Percentiles rank a stretch among this genome's conserved stretches.
Conservation (phyloP, 2,797 vertebrate genomes). For the Thaleichthys pacificus region DNA sequence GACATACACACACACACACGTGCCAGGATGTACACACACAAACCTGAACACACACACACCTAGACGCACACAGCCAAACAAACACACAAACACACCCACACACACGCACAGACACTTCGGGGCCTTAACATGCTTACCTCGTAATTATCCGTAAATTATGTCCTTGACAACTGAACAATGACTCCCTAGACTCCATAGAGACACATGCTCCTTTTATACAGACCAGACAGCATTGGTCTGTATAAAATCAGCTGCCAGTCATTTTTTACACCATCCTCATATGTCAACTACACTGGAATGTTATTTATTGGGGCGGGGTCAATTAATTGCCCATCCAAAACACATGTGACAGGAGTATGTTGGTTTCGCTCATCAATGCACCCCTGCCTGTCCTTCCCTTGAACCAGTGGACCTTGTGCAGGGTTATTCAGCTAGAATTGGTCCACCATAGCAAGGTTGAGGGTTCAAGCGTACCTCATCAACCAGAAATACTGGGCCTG, state of each 20-base stretch:
- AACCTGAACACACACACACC: slow-evolving; percentile 1
- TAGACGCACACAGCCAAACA: not conserved
- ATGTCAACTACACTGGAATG: not conserved
- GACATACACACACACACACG: slow-evolving; percentile 1
- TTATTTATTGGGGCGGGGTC: not conserved
- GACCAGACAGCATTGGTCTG: not conserved
- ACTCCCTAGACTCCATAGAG: not conserved
- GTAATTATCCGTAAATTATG: slow-evolving; percentile 1
- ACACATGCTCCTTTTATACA: not conserved
- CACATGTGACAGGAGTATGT: not conserved
- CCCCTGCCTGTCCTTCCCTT: not conserved
- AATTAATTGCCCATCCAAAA: not conserved
- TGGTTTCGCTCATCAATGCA: not conserved
- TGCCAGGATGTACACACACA: not conserved
- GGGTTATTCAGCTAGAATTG: not conserved
- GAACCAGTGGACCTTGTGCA: slow-evolving; percentile 9
- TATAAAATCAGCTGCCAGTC: slow-evolving; percentile 3
- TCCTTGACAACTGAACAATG: not conserved
- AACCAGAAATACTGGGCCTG: not conserved
- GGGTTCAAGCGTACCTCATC: slow-evolving; percentile 7
- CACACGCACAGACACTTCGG: slow-evolving; percentile 5
- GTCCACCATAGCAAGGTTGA: not conserved
- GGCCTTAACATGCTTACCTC: not conserved
- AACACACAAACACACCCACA: slow-evolving; percentile 1
- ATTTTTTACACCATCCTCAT: not conserved